phyloP scores from a whole-genome alignment of 2,888 invertebrate genomes.

The Cinara cedri region DNA sequence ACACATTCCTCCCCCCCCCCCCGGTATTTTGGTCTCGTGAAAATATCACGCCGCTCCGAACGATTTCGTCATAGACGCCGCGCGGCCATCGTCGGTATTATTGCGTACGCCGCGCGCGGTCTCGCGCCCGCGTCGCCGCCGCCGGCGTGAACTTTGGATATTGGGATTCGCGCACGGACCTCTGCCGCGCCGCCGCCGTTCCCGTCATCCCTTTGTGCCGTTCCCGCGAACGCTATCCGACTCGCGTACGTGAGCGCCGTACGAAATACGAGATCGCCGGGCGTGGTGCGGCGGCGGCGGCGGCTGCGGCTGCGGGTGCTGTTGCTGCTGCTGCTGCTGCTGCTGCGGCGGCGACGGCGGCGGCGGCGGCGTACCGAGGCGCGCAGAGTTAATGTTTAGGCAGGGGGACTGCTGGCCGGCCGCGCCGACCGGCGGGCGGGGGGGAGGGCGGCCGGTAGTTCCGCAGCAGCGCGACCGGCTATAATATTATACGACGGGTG shows the following conservation, averaged over 20 bases:
- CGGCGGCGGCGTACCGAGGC: neutral
- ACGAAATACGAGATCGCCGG: slow-evolving; percentile 32
- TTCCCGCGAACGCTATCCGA: neutral
- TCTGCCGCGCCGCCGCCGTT: neutral
- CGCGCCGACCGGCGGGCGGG: neutral
- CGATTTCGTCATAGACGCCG: too few species aligned
- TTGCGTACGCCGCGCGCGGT: too few species aligned
- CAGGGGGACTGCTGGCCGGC: neutral
- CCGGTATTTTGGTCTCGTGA: too few species aligned
- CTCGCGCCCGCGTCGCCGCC: neutral
- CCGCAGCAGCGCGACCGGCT: neutral
- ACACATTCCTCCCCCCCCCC: too few species aligned
- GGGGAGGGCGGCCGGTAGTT: neutral
- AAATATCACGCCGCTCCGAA: too few species aligned
- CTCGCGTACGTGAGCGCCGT: slow-evolving; percentile 41
- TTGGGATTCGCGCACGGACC: slow-evolving; percentile 13
- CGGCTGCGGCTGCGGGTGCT: neutral
- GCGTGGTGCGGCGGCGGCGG: neutral
- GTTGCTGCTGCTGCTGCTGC: too few species aligned
- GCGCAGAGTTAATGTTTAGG: slow-evolving; percentile 32
- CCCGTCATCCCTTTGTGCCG: slow-evolving; percentile 40
- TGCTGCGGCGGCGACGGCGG: neutral
- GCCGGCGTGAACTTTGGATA: neutral
- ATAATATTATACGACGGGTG: too few species aligned
- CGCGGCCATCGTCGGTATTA: too few species aligned